A percentile compares a stretch with the other conserved stretches of the same genome.
phyloP scores from a whole-genome alignment of 1,140 invertebrate species.

The Brachystomella parvula region DNA sequence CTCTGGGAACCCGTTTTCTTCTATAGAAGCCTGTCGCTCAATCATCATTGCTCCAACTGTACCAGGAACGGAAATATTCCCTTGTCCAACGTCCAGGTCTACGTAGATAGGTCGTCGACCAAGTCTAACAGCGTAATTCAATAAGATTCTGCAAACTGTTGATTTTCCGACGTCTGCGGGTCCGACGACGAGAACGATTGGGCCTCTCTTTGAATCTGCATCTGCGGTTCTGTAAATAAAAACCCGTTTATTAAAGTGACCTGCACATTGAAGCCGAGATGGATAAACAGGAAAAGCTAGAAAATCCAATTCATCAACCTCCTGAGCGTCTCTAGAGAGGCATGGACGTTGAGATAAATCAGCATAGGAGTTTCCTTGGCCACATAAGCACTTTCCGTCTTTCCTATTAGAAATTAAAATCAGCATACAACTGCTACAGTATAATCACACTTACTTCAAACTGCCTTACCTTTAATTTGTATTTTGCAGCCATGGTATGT shows the following conservation, averaged over 20 bases:
- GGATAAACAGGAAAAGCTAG: not conserved
- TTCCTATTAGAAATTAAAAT: constrained; percentile 77
- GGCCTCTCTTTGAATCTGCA: constrained; percentile 51
- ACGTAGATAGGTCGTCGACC: constrained; percentile 79
- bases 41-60: constrained; percentile 82
- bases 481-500: constrained; percentile 90
- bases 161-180: constrained; percentile 95
- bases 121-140: constrained; percentile 89
- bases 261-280: not conserved
- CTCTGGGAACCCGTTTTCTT: constrained; percentile 79
- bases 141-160: constrained; percentile 75
- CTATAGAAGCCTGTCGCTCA: constrained; percentile 80
- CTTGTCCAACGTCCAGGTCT: constrained; percentile 94
- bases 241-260: too few species aligned
- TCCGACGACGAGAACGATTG: constrained; percentile 84
- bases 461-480: constrained; percentile 51
- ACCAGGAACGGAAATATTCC: constrained; percentile 82
- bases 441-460: not conserved
- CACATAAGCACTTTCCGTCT: constrained; percentile 85
- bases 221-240: constrained; percentile 25
- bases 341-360: constrained; percentile 90
- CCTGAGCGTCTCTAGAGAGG: constrained; percentile 63
- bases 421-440: constrained; percentile 66
- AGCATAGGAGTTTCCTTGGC: constrained; percentile 92
- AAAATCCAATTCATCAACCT: constrained; percentile 21